Base-by-base conservation (phyloP, 2,888 invertebrate species). In the Belgica antarctica region DNA sequence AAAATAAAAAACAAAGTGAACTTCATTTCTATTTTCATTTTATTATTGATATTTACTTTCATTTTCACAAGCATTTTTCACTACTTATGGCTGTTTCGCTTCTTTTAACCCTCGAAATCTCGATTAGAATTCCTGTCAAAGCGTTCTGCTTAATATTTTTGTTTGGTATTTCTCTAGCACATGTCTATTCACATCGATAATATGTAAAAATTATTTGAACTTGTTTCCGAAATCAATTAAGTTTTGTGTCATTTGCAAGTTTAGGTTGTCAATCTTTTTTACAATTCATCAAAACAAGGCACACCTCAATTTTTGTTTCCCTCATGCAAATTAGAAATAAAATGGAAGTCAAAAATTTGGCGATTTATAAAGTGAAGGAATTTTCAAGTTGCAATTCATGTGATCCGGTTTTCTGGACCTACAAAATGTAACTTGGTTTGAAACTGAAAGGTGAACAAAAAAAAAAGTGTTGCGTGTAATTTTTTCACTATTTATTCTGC, bases 301-400 rank as follows among this genome's bases (percentile, higher is more conserved):
- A 52, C 52, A 52, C 52, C 52, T 52, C 52, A 52, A 52, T 52
- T 52, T 22, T 52, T 52, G 52, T 52, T 52, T n/a, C n/a, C 52
- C 17, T 52, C 4, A 22, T n/a, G 22, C 22, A 52, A 22, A 5
- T 31, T 31, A 31, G 12, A 31, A 31, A n/a, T n/a, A n/a, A n/a
- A n/a, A n/a, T n/a, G n/a, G n/a, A n/a, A n/a, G n/a, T n/a, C n/a
- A n/a, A n/a, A n/a, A n/a, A n/a, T n/a, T n/a, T n/a, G 10, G n/a
- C 41, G 41, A 5, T 10, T 17, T 22, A 17, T 22, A 52, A 22
- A 3, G 17, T 52, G 52, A 8, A 34, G 12, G 34, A n/a, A 52
- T 52, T 52, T 52, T 52, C 22, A 10, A 19, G n/a, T 52, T 52
- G 17, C 12, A 17, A 8, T 17, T 17, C 34, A 12, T 34, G 7